These are phyloP conservation scores for Loriculus beryllinus DNA, from an alignment of 2,797 vertebrate genomes.

Conservation along the genomic window DNA sequence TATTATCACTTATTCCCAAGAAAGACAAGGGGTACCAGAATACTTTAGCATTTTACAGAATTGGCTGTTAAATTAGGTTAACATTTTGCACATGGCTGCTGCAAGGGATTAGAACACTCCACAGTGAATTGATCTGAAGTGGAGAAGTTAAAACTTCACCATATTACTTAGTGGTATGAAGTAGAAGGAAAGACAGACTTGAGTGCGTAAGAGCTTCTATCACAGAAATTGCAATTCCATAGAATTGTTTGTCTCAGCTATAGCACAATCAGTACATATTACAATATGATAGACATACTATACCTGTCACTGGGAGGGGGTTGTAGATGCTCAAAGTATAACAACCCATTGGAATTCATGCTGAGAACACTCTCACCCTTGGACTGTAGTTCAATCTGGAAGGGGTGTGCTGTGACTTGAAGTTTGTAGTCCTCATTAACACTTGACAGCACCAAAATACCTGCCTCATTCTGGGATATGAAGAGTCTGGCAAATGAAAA, in stretches of 20 bases:
- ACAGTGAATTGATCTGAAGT: background rate
- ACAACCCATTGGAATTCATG: conserved; percentile 82
- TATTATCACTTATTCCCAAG: background rate
- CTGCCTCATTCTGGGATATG: conserved; percentile 61
- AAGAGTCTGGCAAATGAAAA: conserved; percentile 75
- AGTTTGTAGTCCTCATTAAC: conserved; percentile 73
- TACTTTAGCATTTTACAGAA: background rate
- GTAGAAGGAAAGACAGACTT: background rate
- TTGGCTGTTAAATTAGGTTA: background rate
- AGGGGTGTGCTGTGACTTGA: conserved; percentile 79
- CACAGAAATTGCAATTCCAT: background rate
- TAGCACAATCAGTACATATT: background rate
- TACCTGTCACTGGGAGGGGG: conserved; percentile 72
- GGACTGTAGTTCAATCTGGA: conserved; percentile 82
- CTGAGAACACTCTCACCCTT: conserved; percentile 79
- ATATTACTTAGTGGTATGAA: background rate
- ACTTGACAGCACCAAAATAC: conserved; percentile 73
- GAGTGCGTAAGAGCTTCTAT: background rate
- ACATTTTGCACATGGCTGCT: background rate
- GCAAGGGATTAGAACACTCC: background rate
- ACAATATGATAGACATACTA: background rate
- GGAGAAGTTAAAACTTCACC: background rate
- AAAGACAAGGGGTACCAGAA: background rate
- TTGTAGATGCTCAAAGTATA: conserved; percentile 86
- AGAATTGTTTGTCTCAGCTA: background rate